A percentile compares a stretch with the other conserved stretches of the same genome.
Conservation (phyloP, 2,888 invertebrate species). For the Acleris emargana region DNA sequence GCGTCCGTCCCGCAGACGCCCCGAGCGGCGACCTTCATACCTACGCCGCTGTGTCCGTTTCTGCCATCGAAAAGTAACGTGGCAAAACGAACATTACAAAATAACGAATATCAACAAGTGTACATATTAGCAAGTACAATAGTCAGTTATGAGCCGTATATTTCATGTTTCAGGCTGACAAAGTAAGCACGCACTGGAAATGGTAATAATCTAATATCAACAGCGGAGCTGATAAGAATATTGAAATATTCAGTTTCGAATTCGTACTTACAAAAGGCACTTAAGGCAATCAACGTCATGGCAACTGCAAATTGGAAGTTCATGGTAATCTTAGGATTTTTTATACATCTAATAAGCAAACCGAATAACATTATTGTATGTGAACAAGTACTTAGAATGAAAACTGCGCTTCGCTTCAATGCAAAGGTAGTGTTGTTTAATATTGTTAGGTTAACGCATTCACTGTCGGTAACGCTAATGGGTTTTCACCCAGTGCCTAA, state of each 20-base stretch:
- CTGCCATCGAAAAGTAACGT: slow-evolving; percentile 15
- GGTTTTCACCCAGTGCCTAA: no score
- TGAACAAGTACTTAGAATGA: no score
- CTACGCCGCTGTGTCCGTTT: background rate
- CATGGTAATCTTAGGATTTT: no score
- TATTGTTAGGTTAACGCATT: no score
- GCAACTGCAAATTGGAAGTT: slow-evolving; percentile 7
- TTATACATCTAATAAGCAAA: no score
- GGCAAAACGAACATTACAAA: background rate
- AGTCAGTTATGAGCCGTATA: background rate
- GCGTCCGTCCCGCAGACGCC: background rate
- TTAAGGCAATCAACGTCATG: slow-evolving; percentile 31
- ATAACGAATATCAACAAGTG: slow-evolving; percentile 4
- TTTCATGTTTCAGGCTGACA: slow-evolving; percentile 1
- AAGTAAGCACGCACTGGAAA: background rate
- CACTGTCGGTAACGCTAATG: no score
- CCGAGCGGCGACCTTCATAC: background rate
- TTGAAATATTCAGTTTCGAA: slow-evolving; percentile 20
- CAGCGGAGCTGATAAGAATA: slow-evolving; percentile 30
- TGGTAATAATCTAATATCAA: slow-evolving; percentile 19
- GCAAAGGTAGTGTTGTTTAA: no score
- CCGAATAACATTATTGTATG: no score
- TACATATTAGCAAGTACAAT: slow-evolving; percentile 1
- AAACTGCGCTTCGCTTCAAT: no score
- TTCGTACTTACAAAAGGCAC: slow-evolving; percentile 37